Percentiles rank a stretch among this genome's conserved stretches.
These are phyloP conservation scores for Tetrapedia diversipes DNA, from an alignment of 2,888 invertebrate genomes.

Conservation along the genomic window DNA sequence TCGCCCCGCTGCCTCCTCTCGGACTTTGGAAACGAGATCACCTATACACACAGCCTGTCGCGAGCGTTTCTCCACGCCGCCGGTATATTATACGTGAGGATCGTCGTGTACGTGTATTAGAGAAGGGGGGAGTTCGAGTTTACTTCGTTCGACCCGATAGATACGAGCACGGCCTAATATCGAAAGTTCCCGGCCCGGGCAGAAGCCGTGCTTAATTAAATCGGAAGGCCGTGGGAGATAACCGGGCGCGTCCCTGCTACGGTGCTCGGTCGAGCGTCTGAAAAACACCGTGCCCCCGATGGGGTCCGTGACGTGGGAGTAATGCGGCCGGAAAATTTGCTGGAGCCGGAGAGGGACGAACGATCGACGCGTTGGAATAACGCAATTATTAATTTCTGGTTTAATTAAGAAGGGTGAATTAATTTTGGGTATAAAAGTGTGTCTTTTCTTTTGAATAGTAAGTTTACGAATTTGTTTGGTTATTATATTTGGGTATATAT, in stretches of 20 bases:
- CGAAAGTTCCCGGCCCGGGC: constrained; percentile 67
- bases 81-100: too few relatives aligned
- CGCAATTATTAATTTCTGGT: too few relatives aligned
- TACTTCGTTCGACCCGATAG: constrained; percentile 66
- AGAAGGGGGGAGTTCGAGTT: constrained; percentile 47
- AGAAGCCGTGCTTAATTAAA: constrained; percentile 74
- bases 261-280: constrained; percentile 19
- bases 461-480: too few relatives aligned
- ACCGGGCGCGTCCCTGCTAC: constrained; percentile 47
- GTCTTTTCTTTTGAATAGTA: too few relatives aligned
- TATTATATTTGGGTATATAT: too few relatives aligned
- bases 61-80: constrained; percentile 10
- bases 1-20: constrained; percentile 51
- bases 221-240: constrained; percentile 72
- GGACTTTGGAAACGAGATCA: constrained; percentile 68
- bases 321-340: neutral
- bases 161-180: constrained; percentile 70
- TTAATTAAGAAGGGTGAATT: too few relatives aligned
- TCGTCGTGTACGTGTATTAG: too few relatives aligned
- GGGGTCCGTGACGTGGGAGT: neutral
- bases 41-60: constrained; percentile 51
- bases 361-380: too few relatives aligned
- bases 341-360: too few relatives aligned
- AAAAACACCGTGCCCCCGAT: constrained; percentile 28
- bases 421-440: too few relatives aligned